Percentiles rank a stretch among this genome's conserved stretches.
Conservation (phyloP, 2,797 vertebrate species). For the Ctenopoma kingsleyae region DNA sequence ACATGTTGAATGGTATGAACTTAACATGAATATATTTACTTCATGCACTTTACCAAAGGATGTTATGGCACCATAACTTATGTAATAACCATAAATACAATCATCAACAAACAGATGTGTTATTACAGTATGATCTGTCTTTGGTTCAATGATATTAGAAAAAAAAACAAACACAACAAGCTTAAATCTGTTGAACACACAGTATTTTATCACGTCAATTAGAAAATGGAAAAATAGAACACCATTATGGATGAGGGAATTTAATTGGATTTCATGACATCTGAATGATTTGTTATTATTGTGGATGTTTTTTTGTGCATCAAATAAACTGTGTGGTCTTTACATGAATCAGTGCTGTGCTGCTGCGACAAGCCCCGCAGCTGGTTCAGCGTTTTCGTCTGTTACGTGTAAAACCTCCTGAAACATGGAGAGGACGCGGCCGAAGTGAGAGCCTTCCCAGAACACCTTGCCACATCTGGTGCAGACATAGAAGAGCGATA, state of each 20-base stretch:
- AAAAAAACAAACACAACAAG: neutral
- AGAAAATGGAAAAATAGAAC: neutral
- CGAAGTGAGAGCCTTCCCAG: conserved; percentile 93
- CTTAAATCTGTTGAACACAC: neutral
- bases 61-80: neutral
- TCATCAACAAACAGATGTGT: neutral
- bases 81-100: neutral
- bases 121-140: neutral
- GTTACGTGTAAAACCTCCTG: conserved; percentile 76
- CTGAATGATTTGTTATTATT: neutral
- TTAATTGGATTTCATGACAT: neutral
- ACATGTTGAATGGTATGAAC: neutral
- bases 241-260: neutral
- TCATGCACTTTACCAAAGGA: neutral
- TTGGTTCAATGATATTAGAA: conserved; percentile 14
- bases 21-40: neutral
- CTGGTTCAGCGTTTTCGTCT: conserved; percentile 13
- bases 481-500: conserved; percentile 86
- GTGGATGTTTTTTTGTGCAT: neutral
- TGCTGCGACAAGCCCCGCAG: neutral
- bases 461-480: conserved; percentile 90
- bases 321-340: neutral
- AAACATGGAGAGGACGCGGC: conserved; percentile 83
- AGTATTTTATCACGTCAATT: neutral
- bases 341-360: conserved; percentile 24